Conservation (phyloP, 2,797 vertebrate genomes). For the Gambusia yucatana region DNA sequence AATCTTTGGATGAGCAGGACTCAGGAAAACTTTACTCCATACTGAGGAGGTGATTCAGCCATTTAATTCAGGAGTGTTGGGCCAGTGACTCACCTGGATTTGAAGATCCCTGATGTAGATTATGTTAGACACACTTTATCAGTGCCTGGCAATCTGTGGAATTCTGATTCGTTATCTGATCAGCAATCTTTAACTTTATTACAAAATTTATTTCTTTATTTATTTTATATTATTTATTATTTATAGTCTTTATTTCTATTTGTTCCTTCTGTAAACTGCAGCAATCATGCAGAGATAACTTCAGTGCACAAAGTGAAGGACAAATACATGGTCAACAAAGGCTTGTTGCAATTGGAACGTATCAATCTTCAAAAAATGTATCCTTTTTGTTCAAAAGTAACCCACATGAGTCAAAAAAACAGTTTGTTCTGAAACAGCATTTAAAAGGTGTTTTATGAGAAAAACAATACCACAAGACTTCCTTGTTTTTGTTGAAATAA, state of each 20-base stretch:
- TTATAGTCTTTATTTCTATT: neutral
- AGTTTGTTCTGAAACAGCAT: neutral
- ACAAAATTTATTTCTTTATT: neutral
- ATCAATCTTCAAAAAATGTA: conserved; percentile 2
- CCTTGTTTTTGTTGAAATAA: neutral
- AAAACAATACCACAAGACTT: neutral
- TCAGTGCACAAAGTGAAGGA: conserved; percentile 23
- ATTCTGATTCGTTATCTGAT: conserved; percentile 27
- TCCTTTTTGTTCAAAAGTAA: conserved; percentile 9
- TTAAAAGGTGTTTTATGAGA: neutral
- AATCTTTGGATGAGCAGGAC: neutral
- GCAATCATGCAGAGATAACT: conserved; percentile 8
- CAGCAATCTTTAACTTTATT: conserved; percentile 27
- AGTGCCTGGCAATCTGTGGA: conserved; percentile 25
- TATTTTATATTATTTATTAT: no score
- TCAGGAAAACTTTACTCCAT: neutral
- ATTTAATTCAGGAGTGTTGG: neutral
- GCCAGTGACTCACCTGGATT: neutral
- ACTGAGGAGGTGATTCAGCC: neutral
- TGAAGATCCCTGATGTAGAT: neutral
- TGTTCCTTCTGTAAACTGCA: neutral
- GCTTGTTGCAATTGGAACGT: conserved; percentile 10
- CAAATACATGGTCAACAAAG: neutral
- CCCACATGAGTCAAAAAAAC: conserved; percentile 1
- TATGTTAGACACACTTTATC: neutral